phyloP scores from a whole-genome alignment of 2,888 invertebrate species.

The Punctoribates punctum region DNA sequence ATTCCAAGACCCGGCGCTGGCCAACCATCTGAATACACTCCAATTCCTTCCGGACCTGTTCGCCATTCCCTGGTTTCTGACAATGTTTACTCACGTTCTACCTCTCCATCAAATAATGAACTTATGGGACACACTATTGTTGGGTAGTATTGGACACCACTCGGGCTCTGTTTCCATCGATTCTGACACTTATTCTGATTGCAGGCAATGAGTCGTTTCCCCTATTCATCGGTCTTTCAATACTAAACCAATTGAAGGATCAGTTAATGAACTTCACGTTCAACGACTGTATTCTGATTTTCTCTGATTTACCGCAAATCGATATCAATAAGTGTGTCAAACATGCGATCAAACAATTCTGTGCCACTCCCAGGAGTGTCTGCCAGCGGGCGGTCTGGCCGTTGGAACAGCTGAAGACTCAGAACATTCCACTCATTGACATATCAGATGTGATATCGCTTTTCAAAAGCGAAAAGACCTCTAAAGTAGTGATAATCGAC shows the following conservation, averaged over 20 bases:
- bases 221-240: constrained; percentile 87
- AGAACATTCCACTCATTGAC: constrained; percentile 41
- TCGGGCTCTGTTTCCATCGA: neutral
- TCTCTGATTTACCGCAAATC: constrained; percentile 97
- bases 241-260: constrained; percentile 79
- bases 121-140: constrained; percentile 91
- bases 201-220: constrained; percentile 84
- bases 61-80: constrained; percentile 98
- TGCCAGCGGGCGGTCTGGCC: constrained; percentile 35
- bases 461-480: neutral
- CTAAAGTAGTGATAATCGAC: constrained; percentile 39
- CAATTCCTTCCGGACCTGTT: constrained; percentile 94
- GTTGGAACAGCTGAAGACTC: constrained; percentile 33
- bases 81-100: constrained; percentile 95
- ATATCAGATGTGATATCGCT: constrained; percentile 36
- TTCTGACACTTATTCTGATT: neutral
- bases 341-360: constrained; percentile 79
- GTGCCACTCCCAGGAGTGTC: constrained; percentile 64
- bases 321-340: constrained; percentile 88
- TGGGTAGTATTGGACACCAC: constrained; percentile 53
- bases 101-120: constrained; percentile 96
- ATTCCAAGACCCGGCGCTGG: constrained; percentile 87
- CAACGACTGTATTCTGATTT: constrained; percentile 95
- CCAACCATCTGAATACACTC: constrained; percentile 84
- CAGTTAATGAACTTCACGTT: constrained; percentile 84